A percentile compares a stretch with the other conserved stretches of the same genome.
These are phyloP conservation scores for Nipponia nippon DNA, from an alignment of 2,113 vertebrate genomes.

Conservation along the genomic window DNA sequence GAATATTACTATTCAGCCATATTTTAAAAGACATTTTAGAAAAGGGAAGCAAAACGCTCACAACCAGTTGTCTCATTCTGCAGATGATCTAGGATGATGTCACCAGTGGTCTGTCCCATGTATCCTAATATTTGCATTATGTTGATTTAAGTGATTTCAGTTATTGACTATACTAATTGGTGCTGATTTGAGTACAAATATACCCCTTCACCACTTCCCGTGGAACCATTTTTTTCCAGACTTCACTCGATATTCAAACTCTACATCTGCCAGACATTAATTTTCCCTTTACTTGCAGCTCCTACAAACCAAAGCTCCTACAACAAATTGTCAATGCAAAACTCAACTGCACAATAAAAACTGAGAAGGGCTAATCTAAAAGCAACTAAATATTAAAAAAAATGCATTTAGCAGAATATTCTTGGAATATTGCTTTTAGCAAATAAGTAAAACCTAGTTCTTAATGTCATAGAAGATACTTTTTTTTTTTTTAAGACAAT, in stretches of 20 bases:
- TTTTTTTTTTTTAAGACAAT: not conserved
- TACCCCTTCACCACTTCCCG: not conserved
- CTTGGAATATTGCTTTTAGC: not conserved
- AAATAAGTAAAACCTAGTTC: not conserved
- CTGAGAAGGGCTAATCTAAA: not conserved
- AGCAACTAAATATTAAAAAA: not conserved
- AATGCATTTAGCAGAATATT: not conserved
- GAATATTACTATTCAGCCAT: not conserved
- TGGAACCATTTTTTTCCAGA: not conserved
- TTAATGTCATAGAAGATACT: not conserved
- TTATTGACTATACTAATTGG: not conserved
- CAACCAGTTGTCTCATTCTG: not conserved
- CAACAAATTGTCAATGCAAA: not conserved
- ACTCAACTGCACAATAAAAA: not conserved
- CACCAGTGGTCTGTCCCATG: not conserved
- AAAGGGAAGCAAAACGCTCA: not conserved
- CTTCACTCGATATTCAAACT: not conserved
- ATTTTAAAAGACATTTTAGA: not conserved
- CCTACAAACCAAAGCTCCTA: not conserved
- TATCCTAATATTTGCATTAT: not conserved
- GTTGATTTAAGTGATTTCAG: not conserved
- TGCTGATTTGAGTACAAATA: not conserved
- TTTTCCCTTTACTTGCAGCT: not conserved
- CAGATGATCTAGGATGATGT: not conserved
- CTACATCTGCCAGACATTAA: not conserved